Percentiles rank a stretch among this genome's conserved stretches.
Conservation (phyloP, 2,113 vertebrate genomes). For the Heteronetta atricapilla region DNA sequence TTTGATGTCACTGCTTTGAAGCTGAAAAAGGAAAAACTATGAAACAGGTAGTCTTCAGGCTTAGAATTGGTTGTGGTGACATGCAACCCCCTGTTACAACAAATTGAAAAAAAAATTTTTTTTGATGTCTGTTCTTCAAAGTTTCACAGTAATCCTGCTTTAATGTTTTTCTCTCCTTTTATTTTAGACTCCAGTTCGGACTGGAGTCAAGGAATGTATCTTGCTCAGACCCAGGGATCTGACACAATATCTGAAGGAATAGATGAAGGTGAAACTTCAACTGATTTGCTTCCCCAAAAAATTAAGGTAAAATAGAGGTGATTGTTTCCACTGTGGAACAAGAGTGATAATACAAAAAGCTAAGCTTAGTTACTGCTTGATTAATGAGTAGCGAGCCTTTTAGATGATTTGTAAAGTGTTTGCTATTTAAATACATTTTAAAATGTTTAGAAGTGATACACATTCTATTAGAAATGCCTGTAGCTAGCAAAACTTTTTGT, state of each 20-base stretch:
- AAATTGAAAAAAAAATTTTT: neutral
- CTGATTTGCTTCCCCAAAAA: constrained; percentile 85
- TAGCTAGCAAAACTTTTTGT: neutral
- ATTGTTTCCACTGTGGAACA: neutral
- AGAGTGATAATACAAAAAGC: neutral
- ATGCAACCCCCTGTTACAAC: neutral
- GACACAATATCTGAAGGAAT: constrained; percentile 81
- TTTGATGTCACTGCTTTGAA: constrained; percentile 39
- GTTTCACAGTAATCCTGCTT: constrained; percentile 11
- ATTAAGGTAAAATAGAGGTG: constrained; percentile 84
- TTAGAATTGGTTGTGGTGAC: constrained; percentile 7
- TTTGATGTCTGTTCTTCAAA: constrained; percentile 46
- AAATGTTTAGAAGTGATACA: neutral
- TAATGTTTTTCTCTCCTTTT: constrained; percentile 52
- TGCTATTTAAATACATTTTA: neutral
- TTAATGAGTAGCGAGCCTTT: neutral
- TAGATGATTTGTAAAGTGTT: neutral
- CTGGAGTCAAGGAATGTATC: constrained; percentile 87
- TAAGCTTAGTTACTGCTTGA: neutral
- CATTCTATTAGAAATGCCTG: neutral
- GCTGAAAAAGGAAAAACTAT: neutral
- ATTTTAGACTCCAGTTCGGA: constrained; percentile 90
- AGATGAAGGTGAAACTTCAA: constrained; percentile 79
- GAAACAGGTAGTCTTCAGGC: neutral
- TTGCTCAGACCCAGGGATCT: constrained; percentile 81